Evolutionary conservation across 2,113 vertebrate genomes (phyloP).

Genomic region (Cololabis saira): DNA sequence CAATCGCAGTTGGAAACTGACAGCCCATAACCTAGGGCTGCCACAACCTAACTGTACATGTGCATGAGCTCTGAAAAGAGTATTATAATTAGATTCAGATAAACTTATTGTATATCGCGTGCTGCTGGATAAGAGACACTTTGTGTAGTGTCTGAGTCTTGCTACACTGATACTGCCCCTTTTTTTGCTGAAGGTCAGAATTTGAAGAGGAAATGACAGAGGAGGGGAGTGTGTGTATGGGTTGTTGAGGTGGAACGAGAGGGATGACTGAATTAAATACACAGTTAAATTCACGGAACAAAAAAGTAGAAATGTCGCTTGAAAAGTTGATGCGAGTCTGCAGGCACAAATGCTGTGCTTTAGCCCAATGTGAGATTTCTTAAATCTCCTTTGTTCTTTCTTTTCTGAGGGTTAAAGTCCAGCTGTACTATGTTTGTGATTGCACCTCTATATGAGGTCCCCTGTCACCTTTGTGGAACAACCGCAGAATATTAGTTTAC

Average conservation of each 20-base stretch:
- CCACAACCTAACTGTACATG: too few species aligned
- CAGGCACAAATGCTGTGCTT: constrained; percentile 23
- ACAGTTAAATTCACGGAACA: constrained; percentile 24
- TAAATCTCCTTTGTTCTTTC: constrained; percentile 15
- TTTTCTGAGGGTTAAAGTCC: constrained; percentile 25
- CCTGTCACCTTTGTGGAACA: constrained; percentile 35
- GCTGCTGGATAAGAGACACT: too few species aligned
- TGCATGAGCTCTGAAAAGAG: too few species aligned
- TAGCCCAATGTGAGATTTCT: constrained; percentile 45
- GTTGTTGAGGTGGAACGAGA: constrained; percentile 13
- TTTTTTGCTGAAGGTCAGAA: constrained; percentile 66
- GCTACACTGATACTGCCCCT: constrained; percentile 41
- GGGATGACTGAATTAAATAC: constrained; percentile 60
- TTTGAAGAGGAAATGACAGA: constrained; percentile 39
- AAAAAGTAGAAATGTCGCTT: constrained; percentile 14
- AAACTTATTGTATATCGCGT: too few species aligned
- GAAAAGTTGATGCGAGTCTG: constrained; percentile 16
- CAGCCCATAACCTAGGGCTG: too few species aligned
- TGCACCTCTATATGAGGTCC: constrained; percentile 29
- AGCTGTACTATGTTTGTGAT: constrained; percentile 32
- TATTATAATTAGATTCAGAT: too few species aligned
- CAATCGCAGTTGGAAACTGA: too few species aligned
- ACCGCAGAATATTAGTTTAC: constrained; percentile 46
- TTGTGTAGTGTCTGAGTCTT: too few species aligned
- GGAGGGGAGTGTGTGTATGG: constrained; percentile 7